phyloP scores from a whole-genome alignment of 2,797 vertebrate genomes.

The Chaetodon trifasciatus region DNA sequence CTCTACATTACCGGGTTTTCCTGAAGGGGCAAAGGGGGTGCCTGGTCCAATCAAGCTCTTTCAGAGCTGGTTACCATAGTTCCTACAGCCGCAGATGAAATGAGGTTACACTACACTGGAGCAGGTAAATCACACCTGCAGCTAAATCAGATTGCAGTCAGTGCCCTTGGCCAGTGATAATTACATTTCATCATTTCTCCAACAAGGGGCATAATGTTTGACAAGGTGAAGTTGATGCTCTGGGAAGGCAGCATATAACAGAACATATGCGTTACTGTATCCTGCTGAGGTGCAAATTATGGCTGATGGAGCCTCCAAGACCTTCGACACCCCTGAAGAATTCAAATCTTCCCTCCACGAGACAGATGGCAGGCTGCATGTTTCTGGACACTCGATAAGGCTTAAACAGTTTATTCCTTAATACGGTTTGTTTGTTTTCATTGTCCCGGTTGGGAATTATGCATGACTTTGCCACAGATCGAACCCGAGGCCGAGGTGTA shows the following conservation, averaged over 20 bases:
- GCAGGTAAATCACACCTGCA: slow-evolving; percentile 14
- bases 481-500: neutral
- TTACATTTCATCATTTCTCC: slow-evolving; percentile 30
- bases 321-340: slow-evolving; percentile 23
- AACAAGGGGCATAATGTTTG: slow-evolving; percentile 13
- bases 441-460: neutral
- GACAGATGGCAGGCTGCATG: slow-evolving; percentile 28
- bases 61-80: neutral
- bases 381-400: neutral
- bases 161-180: slow-evolving; percentile 11
- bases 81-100: neutral
- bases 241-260: slow-evolving; percentile 14
- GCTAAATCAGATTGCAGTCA: neutral
- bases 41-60: neutral
- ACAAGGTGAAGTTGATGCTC: slow-evolving; percentile 32
- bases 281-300: slow-evolving; percentile 56
- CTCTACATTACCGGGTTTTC: neutral
- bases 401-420: neutral
- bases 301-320: slow-evolving; percentile 34
- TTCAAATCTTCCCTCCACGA: slow-evolving; percentile 1
- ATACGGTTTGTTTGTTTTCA: neutral
- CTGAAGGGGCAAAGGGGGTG: neutral
- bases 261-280: slow-evolving; percentile 22
- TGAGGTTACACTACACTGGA: neutral
- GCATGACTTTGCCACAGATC: neutral